Base-by-base conservation (phyloP, 2,888 invertebrate genomes). In the Julus scandinavius region DNA sequence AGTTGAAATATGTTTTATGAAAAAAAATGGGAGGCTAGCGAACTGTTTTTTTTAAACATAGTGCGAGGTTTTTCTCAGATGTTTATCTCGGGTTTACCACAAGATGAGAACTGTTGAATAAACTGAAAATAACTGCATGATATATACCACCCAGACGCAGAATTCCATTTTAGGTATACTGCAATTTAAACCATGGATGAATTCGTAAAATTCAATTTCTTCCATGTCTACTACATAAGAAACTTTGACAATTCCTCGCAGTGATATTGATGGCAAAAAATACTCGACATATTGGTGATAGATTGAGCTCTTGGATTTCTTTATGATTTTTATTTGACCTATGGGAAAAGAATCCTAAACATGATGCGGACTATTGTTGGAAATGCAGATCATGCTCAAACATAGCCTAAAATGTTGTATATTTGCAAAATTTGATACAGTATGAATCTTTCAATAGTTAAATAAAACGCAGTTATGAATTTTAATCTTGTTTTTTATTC, bases 1-100 rank as follows among this genome's bases (percentile, higher is more conserved):
- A 63, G 63, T 63, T 63, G 63, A 63, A 63, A 63, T 63, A 63
- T 63, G 63, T n/a, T 63, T 63, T 63, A 63, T 63, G 63, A 63
- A 63, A 63, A 63, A 63, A 29, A 29, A 29, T 29, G 29, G 1
- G 29, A 29, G 29, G 29, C 63, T 63, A 20, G 20, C 4, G 63
- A 54, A 17, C 63, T 63, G 63, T 63, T 63, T 63, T 63, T 63
- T 50, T 50, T 50, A 2, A 63, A 63, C 63, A 20, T 63, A 63
- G n/a, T 63, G 63, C 63, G 63, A 7, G 63, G 63, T 63, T 63
- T 63, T 63, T 63, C 20, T 63, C n/a, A 20, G 63, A 63, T 63
- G 63, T 63, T 63, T 63, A 63, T 63, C 63, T 63, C 63, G 7
- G 63, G 63, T 63, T 63, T 20, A 63, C 63, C 63, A 17, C 4